Evolutionary conservation across 2,888 invertebrate species (phyloP).

Genomic region (Endotricha flammealis): DNA sequence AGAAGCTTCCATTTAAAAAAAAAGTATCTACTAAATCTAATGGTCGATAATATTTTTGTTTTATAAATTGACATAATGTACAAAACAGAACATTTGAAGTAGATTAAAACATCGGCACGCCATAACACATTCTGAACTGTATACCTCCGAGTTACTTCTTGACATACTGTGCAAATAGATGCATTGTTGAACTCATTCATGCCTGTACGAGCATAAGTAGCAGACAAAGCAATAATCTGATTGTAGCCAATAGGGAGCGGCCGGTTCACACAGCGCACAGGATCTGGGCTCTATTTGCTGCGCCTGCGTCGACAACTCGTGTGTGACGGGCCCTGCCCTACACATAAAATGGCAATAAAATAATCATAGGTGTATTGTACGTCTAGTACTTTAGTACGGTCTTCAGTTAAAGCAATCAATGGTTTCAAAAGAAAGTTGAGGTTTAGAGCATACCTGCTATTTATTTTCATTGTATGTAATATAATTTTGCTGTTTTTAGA

Average conservation of each 20-base stretch:
- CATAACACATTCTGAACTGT: too few species aligned
- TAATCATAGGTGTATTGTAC: conserved; percentile 8
- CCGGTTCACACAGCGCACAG: conserved; percentile 61
- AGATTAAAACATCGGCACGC: background rate
- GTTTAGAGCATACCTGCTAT: too few species aligned
- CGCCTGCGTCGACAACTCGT: conserved; percentile 48
- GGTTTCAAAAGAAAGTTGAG: too few species aligned
- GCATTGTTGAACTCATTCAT: background rate
- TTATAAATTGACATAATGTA: too few species aligned
- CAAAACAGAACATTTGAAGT: too few species aligned
- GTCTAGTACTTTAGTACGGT: conserved; percentile 1
- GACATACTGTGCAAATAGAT: background rate
- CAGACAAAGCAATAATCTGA: conserved; percentile 22
- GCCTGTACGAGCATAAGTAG: background rate
- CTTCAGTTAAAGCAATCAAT: too few species aligned
- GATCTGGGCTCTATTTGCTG: conserved; percentile 75
- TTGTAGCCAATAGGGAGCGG: conserved; percentile 47
- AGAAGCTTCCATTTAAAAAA: too few species aligned
- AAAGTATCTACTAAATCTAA: too few species aligned
- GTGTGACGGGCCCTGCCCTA: conserved; percentile 54
- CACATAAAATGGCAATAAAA: conserved; percentile 29
- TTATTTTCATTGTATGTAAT: too few species aligned
- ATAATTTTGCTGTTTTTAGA: too few species aligned
- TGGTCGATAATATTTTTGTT: too few species aligned
- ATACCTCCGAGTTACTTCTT: conserved; percentile 1